Base-by-base conservation (phyloP, 2,888 invertebrate species). In the Micoletzkya japonica region DNA sequence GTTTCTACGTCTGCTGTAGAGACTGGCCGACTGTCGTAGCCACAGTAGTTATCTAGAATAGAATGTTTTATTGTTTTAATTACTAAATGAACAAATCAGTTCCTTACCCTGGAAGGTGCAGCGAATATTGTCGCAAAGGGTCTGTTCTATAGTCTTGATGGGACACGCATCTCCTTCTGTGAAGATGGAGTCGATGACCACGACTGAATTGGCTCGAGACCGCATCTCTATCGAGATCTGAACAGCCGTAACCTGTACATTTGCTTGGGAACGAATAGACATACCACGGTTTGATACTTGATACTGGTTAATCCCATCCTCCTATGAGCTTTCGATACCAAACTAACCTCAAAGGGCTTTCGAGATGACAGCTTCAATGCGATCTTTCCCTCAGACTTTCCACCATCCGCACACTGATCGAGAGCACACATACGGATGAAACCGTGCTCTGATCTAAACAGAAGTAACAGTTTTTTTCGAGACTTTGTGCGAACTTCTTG, bases 111-210 rank as follows among this genome's bases (percentile, higher is more conserved):
- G 64, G 71, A 83, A 82, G 36, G 72, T 61, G 66, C 84, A 84
- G 28, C 73, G 63, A n/a, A 84, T 54, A 32, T 77, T 76, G 58
- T 79, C 76, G 59, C 84, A 84, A 2, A 81, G 74, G n/a, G 83
- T 77, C 67, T 81, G 78, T 56, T 80, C 79, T 1, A 79, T 75
- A 0, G 82, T 76, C 61, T 79, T 73, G 36, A 84, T 67, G 0
- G 77, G 76, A 68, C 84, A 84, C 26, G 82, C 77, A 2, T 80
- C 73, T 6, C 80, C 82, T 14, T 75, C 75, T 17, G 77, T 75
- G 10, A 71, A 39, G 14, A 83, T 77, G 52, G 68, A 70, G 56
- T 75, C 78, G 44, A 83, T 76, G 17, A 82, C 66, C 2, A 82
- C 79, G 49, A 83, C 71, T 10, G 76, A 74, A 50, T 74, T 64